Evolutionary conservation across 1,140 invertebrate species (phyloP).

Genomic region (Cylas formicarius): DNA sequence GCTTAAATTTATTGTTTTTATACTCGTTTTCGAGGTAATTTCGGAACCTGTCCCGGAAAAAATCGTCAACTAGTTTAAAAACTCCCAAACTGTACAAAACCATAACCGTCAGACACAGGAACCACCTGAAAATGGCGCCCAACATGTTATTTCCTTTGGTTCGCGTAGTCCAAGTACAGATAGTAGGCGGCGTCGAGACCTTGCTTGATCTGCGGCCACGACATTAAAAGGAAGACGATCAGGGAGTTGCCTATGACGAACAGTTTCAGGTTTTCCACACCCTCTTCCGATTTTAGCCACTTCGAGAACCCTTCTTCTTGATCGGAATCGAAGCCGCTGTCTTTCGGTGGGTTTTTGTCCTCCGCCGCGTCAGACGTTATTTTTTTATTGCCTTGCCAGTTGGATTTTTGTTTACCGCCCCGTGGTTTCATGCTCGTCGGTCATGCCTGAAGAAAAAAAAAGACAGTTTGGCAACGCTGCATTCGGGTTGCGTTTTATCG

Average conservation of each 20-base stretch:
- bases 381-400: too few relatives aligned
- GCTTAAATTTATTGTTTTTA: conserved; percentile 12
- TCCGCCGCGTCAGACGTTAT: too few relatives aligned
- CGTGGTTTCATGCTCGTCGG: too few relatives aligned
- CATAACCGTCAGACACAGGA: conserved; percentile 44
- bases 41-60: conserved; percentile 48
- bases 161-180: conserved; percentile 35
- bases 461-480: too few relatives aligned
- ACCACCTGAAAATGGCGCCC: conserved; percentile 38
- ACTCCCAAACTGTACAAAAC: conserved; percentile 47
- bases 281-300: conserved; percentile 50
- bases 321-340: too few relatives aligned
- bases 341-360: too few relatives aligned
- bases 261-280: conserved; percentile 50
- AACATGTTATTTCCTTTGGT: conserved; percentile 38
- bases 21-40: conserved; percentile 36
- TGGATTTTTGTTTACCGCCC: too few relatives aligned
- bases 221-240: conserved; percentile 48
- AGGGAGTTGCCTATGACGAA: conserved; percentile 53
- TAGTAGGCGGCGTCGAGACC: conserved; percentile 40
- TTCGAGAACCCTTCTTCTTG: conserved; percentile 46
- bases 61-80: conserved; percentile 48
- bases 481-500: too few relatives aligned
- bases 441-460: too few relatives aligned
- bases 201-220: conserved; percentile 49